Evolutionary conservation across 2,113 vertebrate species (phyloP).

Genomic region (Boulengeromyrus knoepffleri): DNA sequence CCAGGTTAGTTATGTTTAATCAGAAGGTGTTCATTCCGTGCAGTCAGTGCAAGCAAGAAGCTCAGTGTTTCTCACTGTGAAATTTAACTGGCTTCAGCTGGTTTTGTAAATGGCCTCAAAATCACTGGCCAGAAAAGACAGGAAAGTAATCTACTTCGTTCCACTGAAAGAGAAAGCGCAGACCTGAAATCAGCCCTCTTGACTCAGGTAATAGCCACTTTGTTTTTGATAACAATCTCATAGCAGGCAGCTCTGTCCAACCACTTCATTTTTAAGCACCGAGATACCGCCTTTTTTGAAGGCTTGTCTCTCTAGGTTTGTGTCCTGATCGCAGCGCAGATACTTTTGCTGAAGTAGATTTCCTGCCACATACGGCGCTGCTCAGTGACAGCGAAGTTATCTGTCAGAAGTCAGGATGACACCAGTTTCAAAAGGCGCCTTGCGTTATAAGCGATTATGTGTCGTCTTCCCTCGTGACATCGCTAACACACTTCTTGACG

Average conservation of each 20-base stretch:
- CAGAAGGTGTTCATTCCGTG: background rate
- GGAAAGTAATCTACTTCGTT: background rate
- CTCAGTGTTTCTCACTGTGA: background rate
- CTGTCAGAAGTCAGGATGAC: background rate
- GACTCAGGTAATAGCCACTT: background rate
- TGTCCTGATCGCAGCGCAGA: background rate
- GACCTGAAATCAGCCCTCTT: background rate
- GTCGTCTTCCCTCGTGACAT: background rate
- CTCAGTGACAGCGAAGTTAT: background rate
- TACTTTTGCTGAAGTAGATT: background rate
- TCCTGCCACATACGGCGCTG: background rate
- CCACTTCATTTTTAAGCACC: constrained; percentile 4
- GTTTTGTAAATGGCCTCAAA: background rate
- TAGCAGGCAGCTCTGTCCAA: background rate
- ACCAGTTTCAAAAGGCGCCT: background rate
- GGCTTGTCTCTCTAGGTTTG: background rate
- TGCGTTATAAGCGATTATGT: background rate
- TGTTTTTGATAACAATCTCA: constrained; percentile 11
- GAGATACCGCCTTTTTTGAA: constrained; percentile 2
- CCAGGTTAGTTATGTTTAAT: background rate
- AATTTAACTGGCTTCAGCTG: background rate
- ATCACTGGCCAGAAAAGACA: background rate
- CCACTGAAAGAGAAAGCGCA: background rate
- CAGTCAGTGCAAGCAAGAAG: background rate
- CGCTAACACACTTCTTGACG: background rate